Evolutionary conservation across 2,797 vertebrate genomes (phyloP), one percentile per base, ranked within the genome.

Genomic region (Arctocebus calabarensis): DNA sequence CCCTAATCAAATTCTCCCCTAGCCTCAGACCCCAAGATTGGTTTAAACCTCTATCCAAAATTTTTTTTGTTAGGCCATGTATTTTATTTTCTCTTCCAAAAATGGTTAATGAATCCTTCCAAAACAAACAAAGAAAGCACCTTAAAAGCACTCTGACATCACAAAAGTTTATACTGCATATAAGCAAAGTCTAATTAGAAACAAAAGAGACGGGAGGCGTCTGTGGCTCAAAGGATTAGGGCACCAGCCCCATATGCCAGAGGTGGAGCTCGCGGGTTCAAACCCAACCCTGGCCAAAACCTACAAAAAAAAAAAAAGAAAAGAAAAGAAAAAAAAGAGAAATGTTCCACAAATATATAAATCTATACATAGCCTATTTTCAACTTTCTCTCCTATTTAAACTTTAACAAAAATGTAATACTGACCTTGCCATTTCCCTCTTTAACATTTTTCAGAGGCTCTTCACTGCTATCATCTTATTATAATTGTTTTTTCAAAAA

Each of bases 151-250:
- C 29, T 68, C 32, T 78, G 61, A 87, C 52, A 89, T 62, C 66
- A 89, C 23, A 87, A 88, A 95, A 77, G 19, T 13, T 84, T 55
- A 43, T 27, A 82, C 5, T 34, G 29, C 59, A 79, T 77, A 66
- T n/a, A 94, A 88, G 34, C 29, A 40, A 89, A 91, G 48, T 29
- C n/a, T 73, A 82, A 75, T 84, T 62, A 68, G 16, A 95, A 85
- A 84, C 70, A 5, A 86, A 90, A n/a, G 7, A 40, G 40, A 40
- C 3, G 40, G 40, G 40, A 40, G 40, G 40, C 40, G 40, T 5
- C 40, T 40, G 40, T 40, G 40, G 40, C 40, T 40, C 40, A 40
- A 40, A 40, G 40, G 40, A 40, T 3, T 40, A 40, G 40, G 40
- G 40, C 40, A 40, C 40, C 40, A 40, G 40, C 40, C 40, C 3